Conservation (phyloP, 2,797 vertebrate genomes). For the Halcyon chelicuti region DNA sequence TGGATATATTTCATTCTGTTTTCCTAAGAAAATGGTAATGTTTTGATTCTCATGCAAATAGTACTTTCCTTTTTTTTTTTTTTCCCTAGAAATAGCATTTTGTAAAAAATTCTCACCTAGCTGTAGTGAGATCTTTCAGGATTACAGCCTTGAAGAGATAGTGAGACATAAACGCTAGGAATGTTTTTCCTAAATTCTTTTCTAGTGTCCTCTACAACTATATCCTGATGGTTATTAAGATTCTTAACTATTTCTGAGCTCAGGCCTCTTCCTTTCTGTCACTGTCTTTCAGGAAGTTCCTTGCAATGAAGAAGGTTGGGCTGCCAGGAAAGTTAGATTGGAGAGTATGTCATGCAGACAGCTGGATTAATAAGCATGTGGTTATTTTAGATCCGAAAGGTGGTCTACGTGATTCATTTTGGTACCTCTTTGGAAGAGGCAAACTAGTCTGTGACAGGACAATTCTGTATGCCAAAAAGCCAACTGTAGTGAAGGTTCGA, state of each 20-base stretch:
- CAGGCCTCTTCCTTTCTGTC: background rate
- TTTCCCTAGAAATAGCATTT: background rate
- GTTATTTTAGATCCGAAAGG: background rate
- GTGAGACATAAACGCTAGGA: background rate
- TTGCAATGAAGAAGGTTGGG: background rate
- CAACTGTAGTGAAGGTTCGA: background rate
- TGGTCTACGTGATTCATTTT: background rate
- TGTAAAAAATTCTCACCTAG: background rate
- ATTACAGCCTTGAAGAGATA: background rate
- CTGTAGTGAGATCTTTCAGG: background rate
- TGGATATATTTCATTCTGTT: background rate
- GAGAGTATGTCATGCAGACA: background rate
- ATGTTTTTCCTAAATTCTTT: background rate
- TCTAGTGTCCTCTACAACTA: background rate
- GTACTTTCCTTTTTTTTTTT: background rate
- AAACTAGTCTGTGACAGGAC: background rate
- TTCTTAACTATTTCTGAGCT: background rate
- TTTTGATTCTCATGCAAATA: background rate
- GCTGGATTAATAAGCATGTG: background rate
- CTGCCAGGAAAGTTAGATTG: background rate
- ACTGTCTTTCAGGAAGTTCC: background rate
- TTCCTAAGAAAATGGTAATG: background rate
- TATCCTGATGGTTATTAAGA: background rate
- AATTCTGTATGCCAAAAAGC: background rate
- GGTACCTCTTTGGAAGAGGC: background rate